Evolutionary conservation across 2,888 invertebrate species (phyloP).

Genomic region (Brenthis daphne): DNA sequence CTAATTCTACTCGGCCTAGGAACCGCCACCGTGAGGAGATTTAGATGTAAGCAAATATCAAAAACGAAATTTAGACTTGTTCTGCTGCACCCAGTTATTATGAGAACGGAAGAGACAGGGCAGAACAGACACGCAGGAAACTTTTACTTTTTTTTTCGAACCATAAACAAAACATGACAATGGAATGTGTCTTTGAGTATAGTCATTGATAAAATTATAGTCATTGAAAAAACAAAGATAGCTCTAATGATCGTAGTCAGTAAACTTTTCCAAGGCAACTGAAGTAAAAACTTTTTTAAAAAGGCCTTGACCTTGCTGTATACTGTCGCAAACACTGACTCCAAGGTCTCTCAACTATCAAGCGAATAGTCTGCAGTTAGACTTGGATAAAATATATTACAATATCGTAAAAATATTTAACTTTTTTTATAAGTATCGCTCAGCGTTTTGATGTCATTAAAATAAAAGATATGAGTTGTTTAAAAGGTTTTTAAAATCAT

Average conservation of each 20-base stretch:
- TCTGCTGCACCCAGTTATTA: slow-evolving; percentile 70
- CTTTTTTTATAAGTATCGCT: not conserved
- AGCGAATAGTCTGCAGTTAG: slow-evolving; percentile 1
- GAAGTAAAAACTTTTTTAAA: slow-evolving; percentile 17
- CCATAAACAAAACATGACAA: not conserved
- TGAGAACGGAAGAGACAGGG: slow-evolving; percentile 56
- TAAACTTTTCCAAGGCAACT: not conserved
- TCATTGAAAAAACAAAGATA: slow-evolving; percentile 8
- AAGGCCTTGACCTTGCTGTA: slow-evolving; percentile 31
- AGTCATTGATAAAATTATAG: not conserved
- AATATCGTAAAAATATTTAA: not conserved
- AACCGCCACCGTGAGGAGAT: slow-evolving; percentile 78
- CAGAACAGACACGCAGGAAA: slow-evolving; percentile 72
- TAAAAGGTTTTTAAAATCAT: too few species aligned
- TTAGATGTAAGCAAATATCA: slow-evolving; percentile 78
- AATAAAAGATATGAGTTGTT: too few species aligned
- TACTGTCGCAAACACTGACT: slow-evolving; percentile 21
- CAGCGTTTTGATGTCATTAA: too few species aligned
- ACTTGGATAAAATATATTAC: slow-evolving; percentile 1
- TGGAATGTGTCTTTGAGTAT: not conserved
- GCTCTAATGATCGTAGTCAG: not conserved
- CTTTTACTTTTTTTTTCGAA: slow-evolving; percentile 46
- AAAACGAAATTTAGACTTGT: slow-evolving; percentile 83
- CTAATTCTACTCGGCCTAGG: slow-evolving; percentile 77
- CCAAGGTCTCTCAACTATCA: slow-evolving; percentile 20